A percentile compares a stretch with the other conserved stretches of the same genome.
Conservation (phyloP, 2,888 invertebrate species). For the Mellilla xanthometata region DNA sequence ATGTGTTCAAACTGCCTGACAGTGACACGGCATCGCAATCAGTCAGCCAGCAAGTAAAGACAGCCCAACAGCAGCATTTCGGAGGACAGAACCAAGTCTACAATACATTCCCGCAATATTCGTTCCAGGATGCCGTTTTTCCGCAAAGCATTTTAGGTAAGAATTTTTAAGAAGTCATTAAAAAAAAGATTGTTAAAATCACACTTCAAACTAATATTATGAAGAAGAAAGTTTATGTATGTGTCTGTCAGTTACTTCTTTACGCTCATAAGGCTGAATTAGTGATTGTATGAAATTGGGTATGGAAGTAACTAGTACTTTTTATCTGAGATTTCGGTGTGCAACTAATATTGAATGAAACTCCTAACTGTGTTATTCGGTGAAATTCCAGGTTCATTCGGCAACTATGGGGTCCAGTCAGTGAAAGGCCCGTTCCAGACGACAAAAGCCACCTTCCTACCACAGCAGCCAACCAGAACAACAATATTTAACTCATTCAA, state of each 20-base stretch:
- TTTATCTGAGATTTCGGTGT: too few species aligned
- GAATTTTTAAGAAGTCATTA: too few species aligned
- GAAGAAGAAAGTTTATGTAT: too few species aligned
- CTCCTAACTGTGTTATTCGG: too few species aligned
- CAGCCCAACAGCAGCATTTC: constrained; percentile 64
- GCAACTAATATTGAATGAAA: too few species aligned
- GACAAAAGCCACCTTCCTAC: constrained; percentile 67
- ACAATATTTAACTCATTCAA: constrained; percentile 68
- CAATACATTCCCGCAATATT: constrained; percentile 59
- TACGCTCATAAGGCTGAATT: too few species aligned
- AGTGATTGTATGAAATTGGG: too few species aligned
- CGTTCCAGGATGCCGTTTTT: constrained; percentile 62
- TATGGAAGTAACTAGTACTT: too few species aligned
- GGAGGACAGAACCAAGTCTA: constrained; percentile 43
- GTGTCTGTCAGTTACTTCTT: too few species aligned
- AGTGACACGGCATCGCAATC: constrained; percentile 64
- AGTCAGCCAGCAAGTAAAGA: constrained; percentile 65
- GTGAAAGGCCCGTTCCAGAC: constrained; percentile 69
- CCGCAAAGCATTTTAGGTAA: constrained; percentile 72
- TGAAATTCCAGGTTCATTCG: constrained; percentile 84
- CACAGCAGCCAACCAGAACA: constrained; percentile 65
- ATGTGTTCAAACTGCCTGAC: constrained; percentile 68
- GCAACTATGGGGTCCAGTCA: constrained; percentile 82
- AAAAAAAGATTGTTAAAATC: too few species aligned
- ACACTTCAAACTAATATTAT: too few species aligned